These are phyloP conservation scores for Lates japonicus DNA, from an alignment of 2,797 vertebrate species.

Conservation along the genomic window DNA sequence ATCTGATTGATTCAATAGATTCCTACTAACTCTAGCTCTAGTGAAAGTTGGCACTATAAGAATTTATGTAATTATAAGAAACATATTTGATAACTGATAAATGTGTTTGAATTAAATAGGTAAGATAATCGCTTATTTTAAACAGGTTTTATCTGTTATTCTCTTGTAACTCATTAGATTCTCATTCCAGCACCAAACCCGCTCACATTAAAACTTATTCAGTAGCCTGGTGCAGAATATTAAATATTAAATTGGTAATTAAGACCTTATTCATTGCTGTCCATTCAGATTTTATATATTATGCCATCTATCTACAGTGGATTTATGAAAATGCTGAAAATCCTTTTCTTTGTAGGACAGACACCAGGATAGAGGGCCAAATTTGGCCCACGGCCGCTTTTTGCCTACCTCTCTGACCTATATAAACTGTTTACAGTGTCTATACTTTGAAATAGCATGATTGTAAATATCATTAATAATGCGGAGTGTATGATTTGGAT, in stretches of 20 bases:
- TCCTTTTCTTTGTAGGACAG: background rate
- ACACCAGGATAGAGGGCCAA: background rate
- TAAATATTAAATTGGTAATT: background rate
- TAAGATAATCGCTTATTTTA: background rate
- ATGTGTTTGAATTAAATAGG: background rate
- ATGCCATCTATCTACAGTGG: background rate
- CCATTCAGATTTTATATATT: background rate
- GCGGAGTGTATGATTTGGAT: slow-evolving; percentile 28
- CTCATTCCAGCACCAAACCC: background rate
- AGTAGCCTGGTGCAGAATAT: background rate
- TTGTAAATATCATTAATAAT: slow-evolving; percentile 28
- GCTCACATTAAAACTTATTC: background rate
- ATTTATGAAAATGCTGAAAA: background rate
- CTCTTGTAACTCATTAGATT: background rate
- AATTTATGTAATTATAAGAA: background rate
- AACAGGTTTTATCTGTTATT: background rate
- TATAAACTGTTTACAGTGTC: slow-evolving; percentile 11
- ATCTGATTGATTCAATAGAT: background rate
- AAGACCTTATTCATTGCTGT: background rate
- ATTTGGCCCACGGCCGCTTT: slow-evolving; percentile 14
- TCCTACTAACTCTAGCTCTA: too few species aligned
- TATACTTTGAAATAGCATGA: slow-evolving; percentile 58
- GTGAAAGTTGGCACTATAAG: background rate
- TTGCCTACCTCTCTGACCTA: slow-evolving; percentile 37
- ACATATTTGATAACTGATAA: background rate